Conservation (phyloP, 2,888 invertebrate species). For the Melanotus villosus region DNA sequence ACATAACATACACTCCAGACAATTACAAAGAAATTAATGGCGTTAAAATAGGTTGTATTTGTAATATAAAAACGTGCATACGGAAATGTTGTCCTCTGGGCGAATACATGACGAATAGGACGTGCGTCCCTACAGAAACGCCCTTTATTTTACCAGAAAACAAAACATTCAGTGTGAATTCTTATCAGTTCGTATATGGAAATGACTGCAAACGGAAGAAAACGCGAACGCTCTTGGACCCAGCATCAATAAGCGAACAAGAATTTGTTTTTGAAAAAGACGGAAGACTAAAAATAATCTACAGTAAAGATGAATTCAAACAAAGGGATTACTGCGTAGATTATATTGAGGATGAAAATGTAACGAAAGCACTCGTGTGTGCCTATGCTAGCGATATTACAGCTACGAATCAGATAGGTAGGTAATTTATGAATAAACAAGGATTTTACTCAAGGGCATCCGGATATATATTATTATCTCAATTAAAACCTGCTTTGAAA, state of each 20-base stretch:
- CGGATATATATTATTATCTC: too few relatives aligned
- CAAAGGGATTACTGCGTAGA: slow-evolving; percentile 35
- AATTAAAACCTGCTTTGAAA: too few relatives aligned
- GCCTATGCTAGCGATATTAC: not conserved
- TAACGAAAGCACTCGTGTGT: slow-evolving; percentile 24
- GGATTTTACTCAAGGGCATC: too few relatives aligned
- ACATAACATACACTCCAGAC: not conserved
- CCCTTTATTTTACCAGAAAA: slow-evolving; percentile 10
- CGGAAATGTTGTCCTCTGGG: slow-evolving; percentile 39
- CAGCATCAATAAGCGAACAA: not conserved
- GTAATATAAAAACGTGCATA: slow-evolving; percentile 21
- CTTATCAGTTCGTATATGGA: slow-evolving; percentile 22
- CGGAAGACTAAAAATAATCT: slow-evolving; percentile 16
- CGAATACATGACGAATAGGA: slow-evolving; percentile 27
- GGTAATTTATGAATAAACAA: not conserved
- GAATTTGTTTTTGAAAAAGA: slow-evolving; percentile 16
- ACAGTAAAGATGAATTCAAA: not conserved
- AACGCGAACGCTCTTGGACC: slow-evolving; percentile 1
- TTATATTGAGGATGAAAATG: slow-evolving; percentile 34
- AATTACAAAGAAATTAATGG: not conserved
- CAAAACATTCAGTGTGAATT: not conserved
- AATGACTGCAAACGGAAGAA: not conserved
- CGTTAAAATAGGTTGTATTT: slow-evolving; percentile 12
- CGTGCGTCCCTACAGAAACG: slow-evolving; percentile 24
- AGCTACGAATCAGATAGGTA: not conserved